Base-by-base conservation (phyloP, 2,113 vertebrate genomes). In the Apteryx owenii region DNA sequence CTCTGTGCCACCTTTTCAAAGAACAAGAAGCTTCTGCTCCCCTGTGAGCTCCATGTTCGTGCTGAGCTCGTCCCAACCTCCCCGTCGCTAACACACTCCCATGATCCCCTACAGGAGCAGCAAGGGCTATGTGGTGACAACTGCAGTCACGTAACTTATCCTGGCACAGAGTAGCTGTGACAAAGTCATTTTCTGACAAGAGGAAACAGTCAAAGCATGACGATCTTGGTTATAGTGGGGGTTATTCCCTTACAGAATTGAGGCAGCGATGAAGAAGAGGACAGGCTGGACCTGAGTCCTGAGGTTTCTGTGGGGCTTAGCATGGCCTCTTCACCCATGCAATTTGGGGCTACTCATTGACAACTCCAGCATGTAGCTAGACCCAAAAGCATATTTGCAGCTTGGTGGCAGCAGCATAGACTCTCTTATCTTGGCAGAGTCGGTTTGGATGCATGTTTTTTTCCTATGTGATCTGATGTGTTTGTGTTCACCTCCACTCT, bases 11-110 rank as follows among this genome's bases (percentile, higher is more conserved):
- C 64, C 64, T 62, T 56, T 84, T 84, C 88, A 86, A 60, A 84
- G 58, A 83, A 68, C 0, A 36, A 84, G 89, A 46, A 62, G 68
- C 51, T 51, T 7, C 53, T 77, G 53, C 50, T 53, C 70, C 26
- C 2, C 5, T 3, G 28, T 2, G 40, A 82, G 85, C 4, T 2
- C 48, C 0, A 1, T 1, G 1, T 46, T 87, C 61, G 81, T 42
- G 31, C 69, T 3, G 69, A 78, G 73, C 29, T 50, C 3, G 3
- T 28, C 40, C 8, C 26, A 9, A 16, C 81, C 78, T 28, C 23
- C 16, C 65, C 46, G 61, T 89, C 51, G 60, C 77, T 65, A 42
- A 72, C 36, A 31, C 0, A 1, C 75, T 60, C 54, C 78, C 12
- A 36, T 6, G 6, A 46, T 21, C 70, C 29, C 18, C 81, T 36